Conservation (phyloP, 2,113 vertebrate species). For the Podilymbus podiceps region DNA sequence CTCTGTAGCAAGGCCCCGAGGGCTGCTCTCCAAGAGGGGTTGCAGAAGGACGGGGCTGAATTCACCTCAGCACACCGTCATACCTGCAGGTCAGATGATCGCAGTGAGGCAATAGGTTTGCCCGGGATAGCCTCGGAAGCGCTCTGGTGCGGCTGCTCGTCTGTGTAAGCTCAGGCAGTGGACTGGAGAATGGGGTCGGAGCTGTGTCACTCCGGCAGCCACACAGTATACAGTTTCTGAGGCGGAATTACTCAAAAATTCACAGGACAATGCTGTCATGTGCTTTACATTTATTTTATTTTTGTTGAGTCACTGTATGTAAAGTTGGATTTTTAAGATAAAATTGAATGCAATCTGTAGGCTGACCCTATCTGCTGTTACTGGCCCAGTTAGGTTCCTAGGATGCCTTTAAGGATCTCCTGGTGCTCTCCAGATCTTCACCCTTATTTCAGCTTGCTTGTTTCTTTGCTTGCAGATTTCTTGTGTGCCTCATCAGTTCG, state of each 20-base stretch:
- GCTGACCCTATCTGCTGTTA: not conserved
- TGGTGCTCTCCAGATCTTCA: not conserved
- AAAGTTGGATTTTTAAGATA: not conserved
- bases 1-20: not conserved
- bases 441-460: not conserved
- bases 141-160: not conserved
- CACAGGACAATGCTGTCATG: not conserved
- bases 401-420: not conserved
- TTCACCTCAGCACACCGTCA: accelerated
- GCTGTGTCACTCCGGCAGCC: not conserved
- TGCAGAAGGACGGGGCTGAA: not conserved
- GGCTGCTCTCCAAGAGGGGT: accelerated
- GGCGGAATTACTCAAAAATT: not conserved
- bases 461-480: not conserved
- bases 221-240: accelerated
- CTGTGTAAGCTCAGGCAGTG: accelerated
- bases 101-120: accelerated
- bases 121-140: not conserved
- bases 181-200: not conserved
- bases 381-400: not conserved
- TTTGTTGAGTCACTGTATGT: not conserved
- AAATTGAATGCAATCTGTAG: not conserved
- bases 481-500: not conserved
- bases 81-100: accelerated
- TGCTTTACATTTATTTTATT: not conserved